phyloP scores from a whole-genome alignment of 2,113 vertebrate species.

The Microcebus lehilahytsara region DNA sequence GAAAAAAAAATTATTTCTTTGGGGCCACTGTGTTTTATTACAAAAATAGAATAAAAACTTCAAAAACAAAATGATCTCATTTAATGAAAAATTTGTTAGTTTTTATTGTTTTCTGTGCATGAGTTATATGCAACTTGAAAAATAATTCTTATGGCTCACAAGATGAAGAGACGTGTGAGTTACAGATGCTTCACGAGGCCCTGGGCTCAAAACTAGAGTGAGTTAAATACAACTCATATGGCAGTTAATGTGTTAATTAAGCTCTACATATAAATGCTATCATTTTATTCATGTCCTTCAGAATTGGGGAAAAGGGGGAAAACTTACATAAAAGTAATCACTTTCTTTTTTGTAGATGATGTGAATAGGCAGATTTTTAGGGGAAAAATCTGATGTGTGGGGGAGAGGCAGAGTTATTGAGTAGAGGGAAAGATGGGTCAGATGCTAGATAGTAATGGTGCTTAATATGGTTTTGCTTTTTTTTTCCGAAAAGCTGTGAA shows the following conservation, averaged over 20 bases:
- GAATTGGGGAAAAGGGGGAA: background rate
- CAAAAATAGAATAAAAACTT: too few species aligned
- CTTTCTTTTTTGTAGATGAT: background rate
- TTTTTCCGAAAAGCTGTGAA: background rate
- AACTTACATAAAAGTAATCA: constrained; percentile 14
- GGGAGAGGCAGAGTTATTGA: background rate
- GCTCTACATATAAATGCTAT: background rate
- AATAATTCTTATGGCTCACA: too few species aligned
- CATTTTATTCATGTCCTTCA: background rate
- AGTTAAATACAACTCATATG: too few species aligned
- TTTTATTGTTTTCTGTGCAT: too few species aligned
- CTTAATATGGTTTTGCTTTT: background rate
- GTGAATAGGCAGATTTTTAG: background rate
- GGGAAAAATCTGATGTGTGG: background rate
- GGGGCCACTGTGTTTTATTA: too few species aligned
- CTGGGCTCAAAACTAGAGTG: too few species aligned
- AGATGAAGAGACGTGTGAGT: too few species aligned
- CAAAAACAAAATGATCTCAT: too few species aligned
- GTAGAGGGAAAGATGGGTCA: background rate
- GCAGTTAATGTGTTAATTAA: background rate
- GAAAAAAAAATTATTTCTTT: too few species aligned
- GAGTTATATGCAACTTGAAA: too few species aligned
- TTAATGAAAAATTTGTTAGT: too few species aligned
- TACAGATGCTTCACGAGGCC: too few species aligned
- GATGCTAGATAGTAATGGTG: background rate